These are phyloP conservation scores for Pyralis farinalis DNA, from an alignment of 2,888 invertebrate species.

Conservation along the genomic window DNA sequence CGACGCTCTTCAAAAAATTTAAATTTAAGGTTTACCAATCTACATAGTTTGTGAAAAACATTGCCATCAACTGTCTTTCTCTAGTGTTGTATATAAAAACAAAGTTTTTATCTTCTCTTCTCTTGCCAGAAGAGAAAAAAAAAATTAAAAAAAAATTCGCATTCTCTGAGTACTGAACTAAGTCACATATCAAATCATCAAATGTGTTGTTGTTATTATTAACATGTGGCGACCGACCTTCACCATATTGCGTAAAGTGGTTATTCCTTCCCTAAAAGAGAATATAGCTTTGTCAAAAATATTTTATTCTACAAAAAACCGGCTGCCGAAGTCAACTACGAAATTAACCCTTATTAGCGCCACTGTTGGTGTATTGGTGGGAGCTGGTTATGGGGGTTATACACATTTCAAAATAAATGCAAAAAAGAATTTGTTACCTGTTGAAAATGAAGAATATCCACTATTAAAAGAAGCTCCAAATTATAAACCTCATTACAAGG, in stretches of 20 bases:
- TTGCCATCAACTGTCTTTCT: too few relatives aligned
- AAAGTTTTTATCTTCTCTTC: too few relatives aligned
- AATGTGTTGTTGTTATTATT: slow-evolving; percentile 9
- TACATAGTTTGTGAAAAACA: too few relatives aligned
- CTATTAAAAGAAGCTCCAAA: slow-evolving; percentile 70
- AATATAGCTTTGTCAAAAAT: slow-evolving; percentile 42
- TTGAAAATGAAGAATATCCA: slow-evolving; percentile 60
- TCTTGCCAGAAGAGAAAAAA: too few relatives aligned
- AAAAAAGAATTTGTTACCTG: slow-evolving; percentile 39
- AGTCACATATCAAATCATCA: too few relatives aligned
- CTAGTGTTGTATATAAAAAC: too few relatives aligned
- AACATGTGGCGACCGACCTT: slow-evolving; percentile 67
- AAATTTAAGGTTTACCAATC: too few relatives aligned
- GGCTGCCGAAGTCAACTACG: slow-evolving; percentile 53
- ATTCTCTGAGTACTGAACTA: too few relatives aligned
- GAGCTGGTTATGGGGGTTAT: slow-evolving; percentile 78
- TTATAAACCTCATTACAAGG: slow-evolving; percentile 75
- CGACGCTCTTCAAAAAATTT: too few relatives aligned
- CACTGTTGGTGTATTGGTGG: slow-evolving; percentile 78
- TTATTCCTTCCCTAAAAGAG: slow-evolving; percentile 50
- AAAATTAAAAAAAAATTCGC: too few relatives aligned
- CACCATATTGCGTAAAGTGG: slow-evolving; percentile 51
- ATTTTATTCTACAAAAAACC: slow-evolving; percentile 57
- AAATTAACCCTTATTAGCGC: slow-evolving; percentile 82
- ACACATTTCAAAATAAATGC: slow-evolving; percentile 71